phyloP scores from a whole-genome alignment of 1,140 invertebrate genomes.

The Lerema accius region DNA sequence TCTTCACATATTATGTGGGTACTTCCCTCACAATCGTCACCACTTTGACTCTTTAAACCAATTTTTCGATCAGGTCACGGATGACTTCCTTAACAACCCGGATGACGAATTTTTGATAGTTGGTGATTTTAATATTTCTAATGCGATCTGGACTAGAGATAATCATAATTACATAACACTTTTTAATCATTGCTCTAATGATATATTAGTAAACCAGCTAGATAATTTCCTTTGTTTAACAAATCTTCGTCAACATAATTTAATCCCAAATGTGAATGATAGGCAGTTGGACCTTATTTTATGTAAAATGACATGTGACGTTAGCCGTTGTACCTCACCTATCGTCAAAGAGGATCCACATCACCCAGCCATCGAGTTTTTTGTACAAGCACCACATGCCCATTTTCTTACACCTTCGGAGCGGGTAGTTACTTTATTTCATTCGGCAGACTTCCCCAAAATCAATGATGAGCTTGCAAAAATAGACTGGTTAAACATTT shows the following conservation, averaged over 20 bases:
- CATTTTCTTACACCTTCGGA: not conserved
- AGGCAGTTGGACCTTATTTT: conserved; percentile 15
- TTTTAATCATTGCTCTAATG: not conserved
- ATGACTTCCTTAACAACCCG: conserved; percentile 14
- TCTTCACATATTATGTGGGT: conserved; percentile 28
- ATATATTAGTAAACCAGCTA: not conserved
- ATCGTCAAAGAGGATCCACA: conserved; percentile 31
- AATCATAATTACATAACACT: not conserved
- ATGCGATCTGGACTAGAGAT: conserved; percentile 21
- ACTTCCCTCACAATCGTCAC: conserved; percentile 24
- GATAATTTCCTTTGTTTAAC: conserved; percentile 22
- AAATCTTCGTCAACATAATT: conserved; percentile 28
- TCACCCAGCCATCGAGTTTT: conserved; percentile 17
- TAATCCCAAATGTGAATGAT: conserved; percentile 3
- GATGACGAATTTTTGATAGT: conserved; percentile 21
- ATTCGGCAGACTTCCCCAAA: not conserved
- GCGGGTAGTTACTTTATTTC: not conserved
- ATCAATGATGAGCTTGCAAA: not conserved
- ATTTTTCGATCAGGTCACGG: conserved; percentile 26
- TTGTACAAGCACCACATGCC: not conserved
- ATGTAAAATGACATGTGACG: not conserved
- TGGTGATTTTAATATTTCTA: conserved; percentile 40
- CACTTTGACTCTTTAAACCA: conserved; percentile 5
- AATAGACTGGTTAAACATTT: not conserved
- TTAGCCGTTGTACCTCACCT: conserved; percentile 3